Evolutionary conservation across 2,888 invertebrate species (phyloP), one percentile per base, ranked within the genome.

Genomic region (Drepana falcataria): DNA sequence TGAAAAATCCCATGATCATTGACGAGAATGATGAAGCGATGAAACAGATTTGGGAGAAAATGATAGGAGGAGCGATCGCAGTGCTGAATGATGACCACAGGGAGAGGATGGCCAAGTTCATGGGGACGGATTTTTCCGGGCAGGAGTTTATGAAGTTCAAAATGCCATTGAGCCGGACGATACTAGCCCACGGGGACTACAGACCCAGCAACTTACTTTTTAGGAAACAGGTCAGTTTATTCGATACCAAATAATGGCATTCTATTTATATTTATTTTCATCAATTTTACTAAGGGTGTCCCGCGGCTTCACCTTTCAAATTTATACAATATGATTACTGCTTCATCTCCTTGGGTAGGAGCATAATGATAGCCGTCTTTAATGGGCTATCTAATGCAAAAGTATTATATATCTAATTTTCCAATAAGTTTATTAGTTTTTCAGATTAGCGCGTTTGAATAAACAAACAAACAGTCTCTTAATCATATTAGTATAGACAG

Each of bases 181-280:
- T 79, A 2, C 48, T 81, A 3, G 64, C 67, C 35, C 80, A 81
- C 40, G 79, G 79, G 0, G 80, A 79, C 55, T 81, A 69, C 56
- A 71, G 75, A 52, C 60, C 75, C 3, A 77, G 77, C 53, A 80
- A 81, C 55, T 53, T 79, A 40, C 52, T 79, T 53, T 74, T 71
- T 35, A 67, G 58, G 53, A 58, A 55, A 34, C 49, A 55, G 59
- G 69, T 71, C 48, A 64, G 65, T 58, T 21, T 33, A 33, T 47
- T 49, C 35, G 40, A 40, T 37, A 37, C 37, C 5, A 37, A 37
- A 37, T 37, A 21, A 21, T 21, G 21, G 21, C 21, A 21, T 21
- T 21, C 21, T 21, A 21, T 0, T 21, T 21, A 21, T 21, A 21
- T 21, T 21, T 21, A 21, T 21, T 21, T 21, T 21, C 21, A 21